Percentiles rank a stretch among this genome's conserved stretches.
Conservation (phyloP, 2,888 invertebrate species). For the Willowsia nigromaculata region DNA sequence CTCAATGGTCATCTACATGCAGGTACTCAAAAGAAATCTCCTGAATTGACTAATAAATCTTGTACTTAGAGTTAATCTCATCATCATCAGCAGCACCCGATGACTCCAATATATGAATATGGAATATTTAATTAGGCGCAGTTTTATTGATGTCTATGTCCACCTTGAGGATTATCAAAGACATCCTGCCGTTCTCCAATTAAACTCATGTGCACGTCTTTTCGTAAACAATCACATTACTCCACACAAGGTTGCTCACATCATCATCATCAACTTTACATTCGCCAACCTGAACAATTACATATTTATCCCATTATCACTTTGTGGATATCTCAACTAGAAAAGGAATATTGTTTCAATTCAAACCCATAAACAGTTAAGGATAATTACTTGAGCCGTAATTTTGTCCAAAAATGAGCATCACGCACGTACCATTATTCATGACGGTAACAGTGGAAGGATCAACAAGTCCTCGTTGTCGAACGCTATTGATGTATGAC, state of each 20-base stretch:
- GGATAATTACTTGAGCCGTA: not conserved
- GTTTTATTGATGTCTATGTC: conserved; percentile 33
- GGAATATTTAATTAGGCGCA: conserved; percentile 30
- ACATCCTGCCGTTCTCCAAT: not conserved
- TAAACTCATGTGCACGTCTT: conserved; percentile 23
- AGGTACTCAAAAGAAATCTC: not conserved
- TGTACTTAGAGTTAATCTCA: not conserved
- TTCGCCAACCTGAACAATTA: not conserved
- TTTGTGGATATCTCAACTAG: not conserved
- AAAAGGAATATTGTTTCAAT: not conserved
- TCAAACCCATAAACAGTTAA: not conserved
- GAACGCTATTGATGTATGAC: conserved; percentile 71
- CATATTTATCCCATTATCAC: not conserved
- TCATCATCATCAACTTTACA: not conserved
- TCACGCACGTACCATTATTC: conserved; percentile 66
- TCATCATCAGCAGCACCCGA: not conserved
- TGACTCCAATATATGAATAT: not conserved
- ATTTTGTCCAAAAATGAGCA: not conserved
- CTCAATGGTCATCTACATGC: not conserved
- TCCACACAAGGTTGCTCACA: conserved; percentile 21
- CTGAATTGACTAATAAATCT: not conserved
- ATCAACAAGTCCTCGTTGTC: conserved; percentile 51
- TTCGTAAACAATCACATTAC: conserved; percentile 30
- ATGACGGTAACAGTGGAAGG: conserved; percentile 69
- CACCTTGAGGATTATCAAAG: conserved; percentile 14